Evolutionary conservation across 2,888 invertebrate species (phyloP), one percentile per base, ranked within the genome.

Genomic region (Cosmopolites sordidus): DNA sequence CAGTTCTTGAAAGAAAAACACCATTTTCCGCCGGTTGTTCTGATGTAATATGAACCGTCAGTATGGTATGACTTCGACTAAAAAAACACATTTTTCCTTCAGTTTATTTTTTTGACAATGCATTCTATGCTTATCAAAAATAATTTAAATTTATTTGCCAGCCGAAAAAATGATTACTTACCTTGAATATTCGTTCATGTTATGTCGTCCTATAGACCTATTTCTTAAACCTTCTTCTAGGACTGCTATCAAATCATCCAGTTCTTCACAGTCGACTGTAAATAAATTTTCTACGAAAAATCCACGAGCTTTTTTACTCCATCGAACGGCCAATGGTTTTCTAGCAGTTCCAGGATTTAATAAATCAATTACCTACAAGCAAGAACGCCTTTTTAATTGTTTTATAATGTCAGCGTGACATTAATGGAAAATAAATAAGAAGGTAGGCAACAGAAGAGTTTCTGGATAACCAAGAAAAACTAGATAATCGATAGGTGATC

Each of bases 281-380:
- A 96, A 96, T n/a, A 92, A 79, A 73, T 96, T 96, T 73, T 96
- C 96, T 3, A 96, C 95, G 72, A 94, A 95, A 74, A 96, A 96
- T 2, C 94, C 89, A 11, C 91, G 78, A 43, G 87, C 87, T 70
- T 94, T 94, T 72, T 95, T 94, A 39, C 92, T 91, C 95, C 96
- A 96, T 43, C 96, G 80, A 9, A 96, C 93, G 49, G 90, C 87
- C 40, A 95, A 77, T 0, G 93, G 88, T 71, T 89, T 87, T 44
- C 89, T 80, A 1, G 86, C 82, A 38, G 81, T 84, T 18, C 90
- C 90, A 0, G 93, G 90, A 75, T 96, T 96, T 41, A 96, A 77
- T 48, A 96, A 81, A 76, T 96, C 96, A 73, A 94, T 92, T 52
- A 95, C 93, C 94, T 95, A 71, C n/a, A n/a, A 9, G n/a, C n/a